Base-by-base conservation (phyloP, 2,113 vertebrate genomes). In the Thymallus thymallus region DNA sequence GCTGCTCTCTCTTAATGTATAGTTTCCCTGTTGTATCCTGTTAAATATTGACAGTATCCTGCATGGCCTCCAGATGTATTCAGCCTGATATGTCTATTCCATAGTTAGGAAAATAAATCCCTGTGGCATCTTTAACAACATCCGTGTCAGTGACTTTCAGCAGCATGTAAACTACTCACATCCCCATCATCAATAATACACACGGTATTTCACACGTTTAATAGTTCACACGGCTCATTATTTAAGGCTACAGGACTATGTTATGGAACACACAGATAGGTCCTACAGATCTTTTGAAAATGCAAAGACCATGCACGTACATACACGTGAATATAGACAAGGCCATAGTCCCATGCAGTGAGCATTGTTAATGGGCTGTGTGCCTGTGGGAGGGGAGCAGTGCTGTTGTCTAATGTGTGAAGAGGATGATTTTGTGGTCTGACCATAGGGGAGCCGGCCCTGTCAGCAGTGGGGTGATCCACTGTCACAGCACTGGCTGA, bases 401-500 rank as follows among this genome's bases (percentile, higher is more conserved):
- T 3, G 18, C 22, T 35, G 55, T 18, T 51, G 71, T 56, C 63
- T 73, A 62, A 18, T 61, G 55, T n/a, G 45, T 60, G 46, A 58
- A 41, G 35, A 41, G 35, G 35, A 41, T 9, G 35, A 41, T 7
- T 41, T 41, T 9, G 6, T 69, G 23, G 18, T 69, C 12, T 46
- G 51, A 60, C 80, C 75, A 64, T 24, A 22, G 56, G 13, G 41
- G 74, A 77, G 46, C 6, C 0, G 45, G 16, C 48, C 41, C 3
- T 71, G 76, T 64, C 55, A 79, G 45, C 73, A 55, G 75, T 10
- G 6, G 80, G 68, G 67, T 73, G 77, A 86, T 73, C 72, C 76
- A 77, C 73, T 77, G 81, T 79, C 81, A 81, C 69, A 13, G 73
- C n/a, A 18, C n/a, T 29, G 72, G n/a, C 46, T 66, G 76, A 87